Base-by-base conservation (phyloP, 2,888 invertebrate species). In the Tholera decimalis region DNA sequence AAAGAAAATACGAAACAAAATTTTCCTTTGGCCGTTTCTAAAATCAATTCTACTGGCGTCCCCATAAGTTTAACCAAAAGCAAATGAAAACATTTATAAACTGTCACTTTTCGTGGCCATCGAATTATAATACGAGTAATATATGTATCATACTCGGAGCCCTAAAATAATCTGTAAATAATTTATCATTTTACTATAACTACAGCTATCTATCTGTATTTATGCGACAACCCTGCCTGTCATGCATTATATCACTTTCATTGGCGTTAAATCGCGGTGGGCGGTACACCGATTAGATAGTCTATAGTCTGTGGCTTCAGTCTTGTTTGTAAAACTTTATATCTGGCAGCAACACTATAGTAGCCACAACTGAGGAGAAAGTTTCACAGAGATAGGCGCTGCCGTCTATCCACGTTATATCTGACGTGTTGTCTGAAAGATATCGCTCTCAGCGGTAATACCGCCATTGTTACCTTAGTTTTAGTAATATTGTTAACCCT, bases 271-370 rank as follows among this genome's bases (percentile, higher is more conserved):
- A 50, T 70, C 55, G 65, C 53, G 22, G 62, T 50, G 33, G 57
- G 54, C 58, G 50, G 43, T 35, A 69, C 47, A 59, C 51, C 56
- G 73, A 77, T 73, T 73, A 65, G 64, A 63, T 49, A 61, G 39
- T 20, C 22, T 30, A 24, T 37, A 44, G 30, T 26, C 24, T 39
- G 11, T 47, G 11, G 5, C 54, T n/a, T 41, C 18, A 51, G 9
- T 22, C 35, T 43, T 58, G 70, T 55, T 68, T 49, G 24, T 33
- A 64, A 55, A 72, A 69, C 20, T 47, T 24, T 13, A 37, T 53
- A 60, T 51, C 60, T 60, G 15, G 26, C n/a, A 53, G 18, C n/a
- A 22, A 43, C 44, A 1, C n/a, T 37, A n/a, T 37, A 15, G 20
- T 8, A 69, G 9, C 33, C 22, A 51, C 46, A 61, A 69, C 46